These are phyloP conservation scores for Cryptosula pallasiana DNA, from an alignment of 2,888 invertebrate genomes.

Conservation along the genomic window DNA sequence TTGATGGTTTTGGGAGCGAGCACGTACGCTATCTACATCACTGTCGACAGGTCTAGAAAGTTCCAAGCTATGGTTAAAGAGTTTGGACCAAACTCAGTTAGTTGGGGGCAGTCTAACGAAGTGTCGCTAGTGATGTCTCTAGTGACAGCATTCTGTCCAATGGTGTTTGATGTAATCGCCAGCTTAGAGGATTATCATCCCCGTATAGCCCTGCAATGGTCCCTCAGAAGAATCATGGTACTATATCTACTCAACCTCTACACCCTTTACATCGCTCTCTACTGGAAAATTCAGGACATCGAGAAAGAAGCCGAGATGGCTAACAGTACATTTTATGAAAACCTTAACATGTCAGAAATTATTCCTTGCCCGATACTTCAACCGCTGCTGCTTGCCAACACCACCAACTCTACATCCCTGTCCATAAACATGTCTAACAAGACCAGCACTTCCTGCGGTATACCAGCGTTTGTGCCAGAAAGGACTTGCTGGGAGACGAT, in stretches of 20 bases:
- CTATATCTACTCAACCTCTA: conserved; percentile 89
- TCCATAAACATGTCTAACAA: background rate
- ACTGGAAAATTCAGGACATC: conserved; percentile 67
- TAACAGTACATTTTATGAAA: conserved; percentile 11
- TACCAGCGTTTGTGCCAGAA: conserved; percentile 57
- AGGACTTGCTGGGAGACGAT: conserved; percentile 92
- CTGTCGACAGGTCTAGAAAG: conserved; percentile 65
- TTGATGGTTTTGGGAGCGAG: conserved; percentile 72
- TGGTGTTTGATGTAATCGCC: conserved; percentile 79
- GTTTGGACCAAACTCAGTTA: conserved; percentile 55
- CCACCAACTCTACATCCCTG: background rate
- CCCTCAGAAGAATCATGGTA: conserved; percentile 85
- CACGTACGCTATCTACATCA: conserved; percentile 76
- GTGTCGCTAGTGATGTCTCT: conserved; percentile 81
- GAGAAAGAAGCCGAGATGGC: conserved; percentile 1
- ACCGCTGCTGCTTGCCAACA: background rate
- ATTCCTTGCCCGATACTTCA: background rate
- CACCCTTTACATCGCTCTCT: conserved; percentile 85
- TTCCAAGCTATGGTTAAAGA: conserved; percentile 42
- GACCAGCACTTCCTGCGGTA: background rate
- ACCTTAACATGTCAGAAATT: background rate
- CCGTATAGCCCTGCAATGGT: conserved; percentile 78
- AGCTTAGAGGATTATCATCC: conserved; percentile 89
- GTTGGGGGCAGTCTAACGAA: conserved; percentile 82
- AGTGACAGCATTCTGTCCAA: conserved; percentile 80